Conservation (phyloP, 2,888 invertebrate genomes). For the Melolontha melolontha region DNA sequence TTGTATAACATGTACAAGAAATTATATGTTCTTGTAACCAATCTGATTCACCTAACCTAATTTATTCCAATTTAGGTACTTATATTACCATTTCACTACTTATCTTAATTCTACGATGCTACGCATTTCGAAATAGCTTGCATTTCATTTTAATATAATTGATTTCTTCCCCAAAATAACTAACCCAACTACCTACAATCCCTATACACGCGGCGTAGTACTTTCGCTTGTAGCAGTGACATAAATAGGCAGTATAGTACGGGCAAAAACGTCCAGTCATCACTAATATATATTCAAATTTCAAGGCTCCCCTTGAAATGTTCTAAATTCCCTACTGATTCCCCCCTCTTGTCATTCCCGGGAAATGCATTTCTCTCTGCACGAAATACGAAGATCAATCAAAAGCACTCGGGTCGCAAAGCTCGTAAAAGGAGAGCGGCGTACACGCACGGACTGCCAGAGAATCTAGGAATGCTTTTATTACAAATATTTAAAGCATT, state of each 20-base stretch:
- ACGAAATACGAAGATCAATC: slow-evolving; percentile 62
- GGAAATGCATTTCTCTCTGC: slow-evolving; percentile 57
- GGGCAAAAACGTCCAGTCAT: slow-evolving; percentile 58
- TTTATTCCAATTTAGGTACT: too few relatives aligned
- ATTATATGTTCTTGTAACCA: too few relatives aligned
- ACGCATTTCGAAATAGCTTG: too few relatives aligned
- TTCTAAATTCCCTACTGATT: slow-evolving; percentile 45
- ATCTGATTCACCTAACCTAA: too few relatives aligned
- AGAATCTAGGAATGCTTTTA: slow-evolving; percentile 45
- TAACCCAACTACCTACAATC: too few relatives aligned
- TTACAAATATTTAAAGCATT: slow-evolving; percentile 46
- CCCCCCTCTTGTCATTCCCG: slow-evolving; percentile 42
- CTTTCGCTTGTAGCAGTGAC: background rate
- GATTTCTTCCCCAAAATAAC: too few relatives aligned
- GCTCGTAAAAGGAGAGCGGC: slow-evolving; percentile 26
- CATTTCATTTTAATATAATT: too few relatives aligned
- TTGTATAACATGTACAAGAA: too few relatives aligned
- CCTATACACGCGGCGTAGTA: too few relatives aligned
- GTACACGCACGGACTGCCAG: slow-evolving; percentile 44
- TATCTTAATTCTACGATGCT: too few relatives aligned
- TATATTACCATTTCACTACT: too few relatives aligned
- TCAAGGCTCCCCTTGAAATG: slow-evolving; percentile 55
- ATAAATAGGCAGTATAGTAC: slow-evolving; percentile 23
- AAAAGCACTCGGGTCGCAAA: slow-evolving; percentile 47
- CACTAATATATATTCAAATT: slow-evolving; percentile 64